Evolutionary conservation across 2,113 vertebrate genomes (phyloP), one percentile per base, ranked within the genome.

Genomic region (Peromyscus leucopus): DNA sequence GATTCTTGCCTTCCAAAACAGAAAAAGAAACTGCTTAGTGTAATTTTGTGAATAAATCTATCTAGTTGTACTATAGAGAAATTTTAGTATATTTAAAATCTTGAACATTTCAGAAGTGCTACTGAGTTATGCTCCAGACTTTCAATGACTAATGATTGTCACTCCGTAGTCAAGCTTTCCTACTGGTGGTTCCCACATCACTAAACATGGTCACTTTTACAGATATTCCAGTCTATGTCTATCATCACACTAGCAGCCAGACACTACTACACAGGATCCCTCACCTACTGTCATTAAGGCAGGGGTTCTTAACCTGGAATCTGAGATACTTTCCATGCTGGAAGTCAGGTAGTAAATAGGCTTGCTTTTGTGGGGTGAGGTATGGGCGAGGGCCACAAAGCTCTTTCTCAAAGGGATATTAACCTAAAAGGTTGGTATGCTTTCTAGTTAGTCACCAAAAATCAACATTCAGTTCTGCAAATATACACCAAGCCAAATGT

Each of bases 401-500:
- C 33, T n/a, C 9, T 33, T 16, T 65, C 76, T 94, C 42, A 51
- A 55, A 89, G 31, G 4, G 51, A 39, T 13, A 21, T 8, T 24
- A 75, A 48, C 19, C 39, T n/a, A 87, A 15, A 82, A 1, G 19
- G 3, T 2, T 3, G 39, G 2, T 7, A 12, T n/a, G 16, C 28
- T 80, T 83, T 67, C 19, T 17, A 13, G 2, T 8, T 26, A 71
- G 48, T 11, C 84, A 89, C 36, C 78, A 46, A 80, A 83, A 83
- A 3, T 71, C 57, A 69, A 22, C 71, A n/a, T 7, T 76, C 67
- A 82, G 2, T 57, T 82, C 85, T 96, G 71, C 76, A 97, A 96
- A 96, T 2, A 94, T 0, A 95, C n/a, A 79, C 93, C 65, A 80
- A 80, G 92, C 12, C 63, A 71, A 46, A 21, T 76, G 51, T 95